Percentiles rank a stretch among this genome's conserved stretches.
These are phyloP conservation scores for Bergia sp. DNA, from an alignment of 92 coral and sea anemone species.

Conservation along the genomic window DNA sequence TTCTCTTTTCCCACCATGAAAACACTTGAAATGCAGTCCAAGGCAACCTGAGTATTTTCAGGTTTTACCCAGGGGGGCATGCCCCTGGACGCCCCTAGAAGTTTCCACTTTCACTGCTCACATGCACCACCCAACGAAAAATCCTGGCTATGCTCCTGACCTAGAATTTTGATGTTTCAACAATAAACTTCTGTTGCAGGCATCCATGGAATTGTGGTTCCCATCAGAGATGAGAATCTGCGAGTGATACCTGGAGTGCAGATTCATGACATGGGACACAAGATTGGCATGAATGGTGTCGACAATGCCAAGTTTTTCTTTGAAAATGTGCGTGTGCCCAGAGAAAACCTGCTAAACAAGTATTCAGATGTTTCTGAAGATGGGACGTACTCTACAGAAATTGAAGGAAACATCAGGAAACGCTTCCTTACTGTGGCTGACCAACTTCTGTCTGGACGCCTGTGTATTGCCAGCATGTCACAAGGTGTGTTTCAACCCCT, in stretches of 20 bases:
- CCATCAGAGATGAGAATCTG: constrained; percentile 75
- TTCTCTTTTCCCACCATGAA: no score
- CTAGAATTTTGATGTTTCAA: no score
- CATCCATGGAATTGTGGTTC: constrained; percentile 81
- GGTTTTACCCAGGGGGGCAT: no score
- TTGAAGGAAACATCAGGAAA: constrained; percentile 74
- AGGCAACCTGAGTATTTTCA: no score
- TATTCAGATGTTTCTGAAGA: constrained; percentile 86
- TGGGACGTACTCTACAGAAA: constrained; percentile 72
- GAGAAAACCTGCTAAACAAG: constrained; percentile 80
- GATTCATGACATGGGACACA: constrained; percentile 90
- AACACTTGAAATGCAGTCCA: no score
- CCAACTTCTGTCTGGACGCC: constrained; percentile 80
- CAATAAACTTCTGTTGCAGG: constrained; percentile 45
- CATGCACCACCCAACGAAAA: no score
- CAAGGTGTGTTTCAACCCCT: constrained; percentile 47
- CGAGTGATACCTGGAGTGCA: constrained; percentile 76
- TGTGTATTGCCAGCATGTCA: constrained; percentile 85
- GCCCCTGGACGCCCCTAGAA: no score
- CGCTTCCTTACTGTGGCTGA: constrained; percentile 89
- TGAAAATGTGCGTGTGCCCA: constrained; percentile 80
- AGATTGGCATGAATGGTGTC: constrained; percentile 86
- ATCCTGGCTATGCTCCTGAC: no score
- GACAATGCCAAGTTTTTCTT: constrained; percentile 89
- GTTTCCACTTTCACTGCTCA: no score